Evolutionary conservation across 2,113 vertebrate species (phyloP).

Genomic region (Cryptomyrus ogoouensis): DNA sequence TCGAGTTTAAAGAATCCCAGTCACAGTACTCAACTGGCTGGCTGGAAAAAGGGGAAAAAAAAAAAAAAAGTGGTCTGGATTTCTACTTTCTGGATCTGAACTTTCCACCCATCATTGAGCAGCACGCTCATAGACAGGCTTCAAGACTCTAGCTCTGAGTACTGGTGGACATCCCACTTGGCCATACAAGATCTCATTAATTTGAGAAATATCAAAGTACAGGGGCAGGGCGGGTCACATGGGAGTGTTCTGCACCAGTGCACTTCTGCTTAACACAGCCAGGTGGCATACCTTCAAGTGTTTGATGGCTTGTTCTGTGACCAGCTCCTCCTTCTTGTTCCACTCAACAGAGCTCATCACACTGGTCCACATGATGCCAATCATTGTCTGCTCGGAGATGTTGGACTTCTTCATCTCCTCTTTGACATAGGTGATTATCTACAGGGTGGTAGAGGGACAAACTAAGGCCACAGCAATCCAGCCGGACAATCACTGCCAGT

Average conservation of each 20-base stretch:
- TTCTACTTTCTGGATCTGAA: too few species aligned
- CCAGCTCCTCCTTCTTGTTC: constrained; percentile 99
- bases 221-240: neutral
- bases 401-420: constrained; percentile 96
- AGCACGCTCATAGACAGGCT: neutral
- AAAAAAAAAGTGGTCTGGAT: too few species aligned
- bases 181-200: neutral
- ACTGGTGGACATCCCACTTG: neutral
- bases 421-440: constrained; percentile 87
- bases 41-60: too few species aligned
- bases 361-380: constrained; percentile 88
- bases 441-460: constrained; percentile 18
- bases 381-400: constrained; percentile 89
- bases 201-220: neutral
- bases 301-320: constrained; percentile 99
- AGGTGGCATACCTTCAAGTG: constrained; percentile 80
- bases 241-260: neutral
- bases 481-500: neutral
- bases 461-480: neutral
- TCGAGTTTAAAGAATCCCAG: too few species aligned
- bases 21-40: too few species aligned
- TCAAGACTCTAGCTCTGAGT: neutral
- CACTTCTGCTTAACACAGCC: neutral
- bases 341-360: constrained; percentile 96
- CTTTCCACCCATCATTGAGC: too few species aligned